phyloP scores from a whole-genome alignment of 2,888 invertebrate genomes.

The Bellardia bayeri region DNA sequence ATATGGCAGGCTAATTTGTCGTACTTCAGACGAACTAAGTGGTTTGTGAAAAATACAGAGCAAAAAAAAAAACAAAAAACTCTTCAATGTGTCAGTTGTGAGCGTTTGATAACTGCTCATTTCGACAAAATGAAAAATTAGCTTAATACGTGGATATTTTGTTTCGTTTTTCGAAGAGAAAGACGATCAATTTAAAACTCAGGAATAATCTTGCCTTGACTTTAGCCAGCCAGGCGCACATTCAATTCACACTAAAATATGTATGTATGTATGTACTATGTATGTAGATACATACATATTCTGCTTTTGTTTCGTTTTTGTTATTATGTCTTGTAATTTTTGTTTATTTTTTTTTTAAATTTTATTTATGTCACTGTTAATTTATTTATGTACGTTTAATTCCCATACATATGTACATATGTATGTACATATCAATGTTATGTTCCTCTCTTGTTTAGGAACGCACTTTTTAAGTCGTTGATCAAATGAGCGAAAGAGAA shows the following conservation, averaged over 20 bases:
- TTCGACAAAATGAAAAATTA: conserved; percentile 8
- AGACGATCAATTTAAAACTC: background rate
- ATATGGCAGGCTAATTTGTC: conserved; percentile 39
- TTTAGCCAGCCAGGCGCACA: background rate
- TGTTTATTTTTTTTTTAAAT: conserved; percentile 22
- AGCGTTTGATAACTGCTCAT: conserved; percentile 13
- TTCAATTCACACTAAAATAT: background rate
- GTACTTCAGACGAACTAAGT: conserved; percentile 43
- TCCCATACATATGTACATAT: background rate
- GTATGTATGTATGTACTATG: too few relatives aligned
- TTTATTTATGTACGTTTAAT: conserved; percentile 39
- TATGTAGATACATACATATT: too few relatives aligned
- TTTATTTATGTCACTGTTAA: conserved; percentile 50
- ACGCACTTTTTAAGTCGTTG: conserved; percentile 26
- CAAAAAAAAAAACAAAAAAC: background rate
- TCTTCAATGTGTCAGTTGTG: background rate
- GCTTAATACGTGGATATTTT: background rate
- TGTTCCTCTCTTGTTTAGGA: background rate
- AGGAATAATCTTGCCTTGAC: conserved; percentile 7
- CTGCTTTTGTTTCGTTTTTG: too few relatives aligned
- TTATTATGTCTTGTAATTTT: background rate
- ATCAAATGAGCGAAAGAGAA: conserved; percentile 12
- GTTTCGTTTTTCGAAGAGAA: background rate
- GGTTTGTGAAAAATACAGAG: background rate
- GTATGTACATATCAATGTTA: background rate